Base-by-base conservation (phyloP, 2,888 invertebrate species). In the Pasiphila rectangulata region DNA sequence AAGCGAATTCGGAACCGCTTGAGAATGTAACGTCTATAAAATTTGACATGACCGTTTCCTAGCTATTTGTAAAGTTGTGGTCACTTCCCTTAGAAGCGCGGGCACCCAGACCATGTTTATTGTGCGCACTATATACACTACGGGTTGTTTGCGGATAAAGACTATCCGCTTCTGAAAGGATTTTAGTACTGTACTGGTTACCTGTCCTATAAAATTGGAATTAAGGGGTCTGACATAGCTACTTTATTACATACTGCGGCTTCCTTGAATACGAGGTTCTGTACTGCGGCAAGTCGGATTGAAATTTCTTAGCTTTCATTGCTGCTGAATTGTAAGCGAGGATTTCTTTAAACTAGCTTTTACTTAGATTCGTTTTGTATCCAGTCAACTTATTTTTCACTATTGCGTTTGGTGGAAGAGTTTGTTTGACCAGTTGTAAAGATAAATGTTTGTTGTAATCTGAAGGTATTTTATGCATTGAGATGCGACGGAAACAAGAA, bases 61-160 rank as follows among this genome's bases (percentile, higher is more conserved):
- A 30, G 43, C 34, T 45, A 43, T 51, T 46, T 36, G 46, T 40
- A 19, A 42, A 45, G 27, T 50, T 45, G 45, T 50, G 49, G 47
- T 48, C 51, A 52, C 50, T 37, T 46, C 37, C 27, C 39, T 36
- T 47, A 27, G 25, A 36, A 45, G 45, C 47, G 37, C 25, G 39
- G 32, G 32, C 32, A 32, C 10, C 32, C 19, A 29, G 39, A 23
- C 47, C 49, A 46, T 53, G 52, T 54, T 55, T 54, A 56, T 54
- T 47, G 47, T 30, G 30, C 40, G 38, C 51, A 41, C 21, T 47
- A 45, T 32, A 27, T 12, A 7, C 42, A 40, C 43, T 37, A 48
- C 23, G 38, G 25, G 51, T 46, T 55, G 55, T 58, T 54, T 55
- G 57, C 49, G 55, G 55, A 55, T 56, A 56, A 56, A 58, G 51